These are phyloP conservation scores for Cynocephalus volans DNA, from an alignment of 2,113 vertebrate genomes.

Conservation along the genomic window DNA sequence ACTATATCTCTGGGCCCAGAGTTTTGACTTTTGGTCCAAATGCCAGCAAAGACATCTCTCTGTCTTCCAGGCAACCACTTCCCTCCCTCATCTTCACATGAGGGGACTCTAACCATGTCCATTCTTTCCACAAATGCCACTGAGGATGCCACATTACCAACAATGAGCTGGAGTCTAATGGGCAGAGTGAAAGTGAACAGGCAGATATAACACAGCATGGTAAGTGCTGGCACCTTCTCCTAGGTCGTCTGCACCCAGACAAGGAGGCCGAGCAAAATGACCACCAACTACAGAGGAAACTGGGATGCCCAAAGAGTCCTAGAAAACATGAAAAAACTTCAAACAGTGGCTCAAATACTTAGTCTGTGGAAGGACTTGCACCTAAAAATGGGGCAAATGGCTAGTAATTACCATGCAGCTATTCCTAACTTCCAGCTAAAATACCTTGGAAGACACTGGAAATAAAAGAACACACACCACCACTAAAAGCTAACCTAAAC, in stretches of 20 bases:
- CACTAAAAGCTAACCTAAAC: neutral
- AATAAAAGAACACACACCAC: neutral
- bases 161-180: fast-evolving
- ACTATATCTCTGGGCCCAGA: neutral
- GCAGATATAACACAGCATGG: too few species aligned
- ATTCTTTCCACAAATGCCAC: neutral
- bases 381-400: neutral
- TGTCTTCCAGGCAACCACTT: neutral
- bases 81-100: neutral
- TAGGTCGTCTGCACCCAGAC: too few species aligned
- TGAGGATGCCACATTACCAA: fast-evolving
- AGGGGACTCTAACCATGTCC: neutral
- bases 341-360: neutral
- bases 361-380: neutral
- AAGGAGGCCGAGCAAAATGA: neutral
- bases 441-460: neutral
- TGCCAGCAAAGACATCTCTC: neutral
- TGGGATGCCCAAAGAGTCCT: neutral
- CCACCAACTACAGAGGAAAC: neutral
- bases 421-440: neutral
- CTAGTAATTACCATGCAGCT: neutral
- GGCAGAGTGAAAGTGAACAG: too few species aligned
- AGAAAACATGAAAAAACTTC: neutral
- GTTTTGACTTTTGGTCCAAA: neutral
- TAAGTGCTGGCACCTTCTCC: neutral